Conservation (phyloP, 1,140 invertebrate species). For the Drosophila repleta region DNA sequence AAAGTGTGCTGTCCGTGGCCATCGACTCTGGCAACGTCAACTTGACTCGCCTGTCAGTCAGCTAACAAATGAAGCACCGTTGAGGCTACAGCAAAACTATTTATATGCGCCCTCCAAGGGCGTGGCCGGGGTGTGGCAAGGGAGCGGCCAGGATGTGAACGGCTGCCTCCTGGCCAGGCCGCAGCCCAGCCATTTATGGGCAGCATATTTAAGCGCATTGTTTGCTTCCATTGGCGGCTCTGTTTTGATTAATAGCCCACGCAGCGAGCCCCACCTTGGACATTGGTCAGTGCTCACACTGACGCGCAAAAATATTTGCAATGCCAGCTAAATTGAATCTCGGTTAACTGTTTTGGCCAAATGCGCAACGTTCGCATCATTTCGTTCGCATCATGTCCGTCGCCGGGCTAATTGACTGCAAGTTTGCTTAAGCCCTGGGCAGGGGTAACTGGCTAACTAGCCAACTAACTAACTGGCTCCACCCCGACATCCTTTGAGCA, state of each 20-base stretch:
- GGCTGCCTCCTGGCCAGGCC: conserved; percentile 11
- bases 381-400: conserved; percentile 54
- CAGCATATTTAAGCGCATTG: conserved; percentile 58
- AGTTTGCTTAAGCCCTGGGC: conserved; percentile 28
- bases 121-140: conserved; percentile 14
- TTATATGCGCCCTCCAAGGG: conserved; percentile 57
- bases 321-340: conserved; percentile 59
- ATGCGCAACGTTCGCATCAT: conserved; percentile 51
- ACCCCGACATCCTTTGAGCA: conserved; percentile 23
- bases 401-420: conserved; percentile 63
- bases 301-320: conserved; percentile 53
- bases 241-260: conserved; percentile 62
- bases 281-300: conserved; percentile 13
- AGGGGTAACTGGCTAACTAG: conserved; percentile 28
- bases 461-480: conserved; percentile 22
- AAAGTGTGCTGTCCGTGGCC: conserved; percentile 9
- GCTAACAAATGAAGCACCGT: conserved; percentile 64
- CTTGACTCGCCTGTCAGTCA: conserved; percentile 69
- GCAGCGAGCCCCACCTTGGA: conserved; percentile 25
- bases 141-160: conserved; percentile 31
- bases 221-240: conserved; percentile 46
- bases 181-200: conserved; percentile 37
- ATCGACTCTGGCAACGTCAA: conserved; percentile 24
- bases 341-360: conserved; percentile 24
- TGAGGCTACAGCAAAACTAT: conserved; percentile 54